Evolutionary conservation across 2,888 invertebrate species (phyloP).

Genomic region (Drosophila incognita): DNA sequence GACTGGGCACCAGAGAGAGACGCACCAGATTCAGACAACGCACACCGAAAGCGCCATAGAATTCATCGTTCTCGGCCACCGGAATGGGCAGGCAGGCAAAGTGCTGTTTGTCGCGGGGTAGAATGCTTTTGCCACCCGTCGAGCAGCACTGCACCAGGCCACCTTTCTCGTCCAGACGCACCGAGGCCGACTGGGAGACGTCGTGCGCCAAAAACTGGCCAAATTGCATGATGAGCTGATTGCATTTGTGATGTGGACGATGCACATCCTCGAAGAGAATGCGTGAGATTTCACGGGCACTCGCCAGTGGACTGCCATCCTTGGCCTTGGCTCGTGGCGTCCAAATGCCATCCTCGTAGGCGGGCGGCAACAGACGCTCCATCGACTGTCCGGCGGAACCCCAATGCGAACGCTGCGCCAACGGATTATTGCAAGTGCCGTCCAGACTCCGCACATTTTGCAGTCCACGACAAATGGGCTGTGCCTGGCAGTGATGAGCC

Average conservation of each 20-base stretch:
- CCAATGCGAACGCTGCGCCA: conserved; percentile 86
- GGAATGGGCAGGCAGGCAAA: conserved; percentile 89
- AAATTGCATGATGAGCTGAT: conserved; percentile 91
- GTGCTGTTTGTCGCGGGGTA: conserved; percentile 87
- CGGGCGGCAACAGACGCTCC: conserved; percentile 89
- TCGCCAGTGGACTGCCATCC: conserved; percentile 87
- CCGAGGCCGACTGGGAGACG: conserved; percentile 89
- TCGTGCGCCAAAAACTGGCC: conserved; percentile 93
- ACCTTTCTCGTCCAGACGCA: conserved; percentile 87
- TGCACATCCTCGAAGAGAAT: conserved; percentile 87
- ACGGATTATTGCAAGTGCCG: conserved; percentile 93
- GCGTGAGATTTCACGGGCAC: conserved; percentile 89
- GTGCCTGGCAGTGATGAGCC: conserved; percentile 81
- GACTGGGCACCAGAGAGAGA: conserved; percentile 88
- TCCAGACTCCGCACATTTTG: conserved; percentile 89
- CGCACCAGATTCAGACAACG: conserved; percentile 91
- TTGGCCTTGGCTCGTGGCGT: conserved; percentile 77
- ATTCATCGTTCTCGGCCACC: conserved; percentile 87
- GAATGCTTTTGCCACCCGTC: conserved; percentile 86
- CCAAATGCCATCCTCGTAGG: conserved; percentile 88
- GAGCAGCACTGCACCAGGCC: conserved; percentile 91
- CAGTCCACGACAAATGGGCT: conserved; percentile 85
- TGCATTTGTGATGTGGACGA: conserved; percentile 87
- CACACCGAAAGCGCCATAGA: conserved; percentile 87
- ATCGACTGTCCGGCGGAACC: conserved; percentile 89